Conservation (phyloP, 2,797 vertebrate genomes). For the Eurystomus glaucurus region DNA sequence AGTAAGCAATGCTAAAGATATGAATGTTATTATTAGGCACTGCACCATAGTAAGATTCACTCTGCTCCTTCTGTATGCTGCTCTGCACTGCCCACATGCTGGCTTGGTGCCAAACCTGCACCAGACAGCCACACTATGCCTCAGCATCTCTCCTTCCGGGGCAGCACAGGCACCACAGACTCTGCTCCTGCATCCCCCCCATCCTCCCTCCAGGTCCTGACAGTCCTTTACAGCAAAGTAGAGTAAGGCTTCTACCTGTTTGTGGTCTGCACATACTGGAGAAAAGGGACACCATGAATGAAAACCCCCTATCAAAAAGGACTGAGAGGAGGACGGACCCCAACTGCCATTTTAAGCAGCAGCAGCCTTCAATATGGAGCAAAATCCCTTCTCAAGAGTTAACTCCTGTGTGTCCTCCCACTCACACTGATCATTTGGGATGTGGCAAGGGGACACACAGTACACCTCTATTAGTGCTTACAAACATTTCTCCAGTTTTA, state of each 20-base stretch:
- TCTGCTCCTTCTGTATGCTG: neutral
- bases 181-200: neutral
- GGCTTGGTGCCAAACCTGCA: neutral
- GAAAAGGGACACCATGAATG: neutral
- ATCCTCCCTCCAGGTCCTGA: neutral
- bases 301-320: neutral
- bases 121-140: neutral
- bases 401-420: neutral
- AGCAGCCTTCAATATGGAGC: neutral
- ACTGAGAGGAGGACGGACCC: neutral
- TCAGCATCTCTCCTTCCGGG: neutral
- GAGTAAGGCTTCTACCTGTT: neutral
- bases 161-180: neutral
- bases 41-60: neutral
- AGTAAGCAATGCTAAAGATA: neutral
- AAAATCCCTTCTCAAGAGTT: neutral
- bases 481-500: neutral
- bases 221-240: neutral
- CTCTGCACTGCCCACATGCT: neutral
- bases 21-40: neutral
- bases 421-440: rapidly evolving
- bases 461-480: neutral
- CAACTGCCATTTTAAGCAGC: neutral
- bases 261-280: neutral
- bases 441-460: neutral